phyloP scores from a whole-genome alignment of 2,888 invertebrate species.

The Orthosia gothica region DNA sequence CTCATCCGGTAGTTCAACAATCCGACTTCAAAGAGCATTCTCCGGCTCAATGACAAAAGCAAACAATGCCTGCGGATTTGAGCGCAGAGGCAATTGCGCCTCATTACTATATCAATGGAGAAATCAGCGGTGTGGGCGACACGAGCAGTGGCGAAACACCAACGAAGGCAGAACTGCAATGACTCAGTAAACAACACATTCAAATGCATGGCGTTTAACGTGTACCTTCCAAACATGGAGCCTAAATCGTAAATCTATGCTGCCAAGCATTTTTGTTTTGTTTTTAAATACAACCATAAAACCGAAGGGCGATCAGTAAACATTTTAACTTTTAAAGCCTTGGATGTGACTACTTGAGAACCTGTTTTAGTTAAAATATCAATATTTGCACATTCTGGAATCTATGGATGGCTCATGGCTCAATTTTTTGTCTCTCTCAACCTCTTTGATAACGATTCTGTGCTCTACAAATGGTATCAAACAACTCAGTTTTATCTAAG shows the following conservation, averaged over 20 bases:
- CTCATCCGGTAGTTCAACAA: slow-evolving; percentile 73
- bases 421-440: neutral
- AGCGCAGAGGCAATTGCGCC: slow-evolving; percentile 80
- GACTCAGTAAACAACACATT: slow-evolving; percentile 79
- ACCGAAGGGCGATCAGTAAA: slow-evolving; percentile 47
- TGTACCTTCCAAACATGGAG: slow-evolving; percentile 52
- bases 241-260: slow-evolving; percentile 63
- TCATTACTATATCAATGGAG: slow-evolving; percentile 87
- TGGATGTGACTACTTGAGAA: slow-evolving; percentile 18
- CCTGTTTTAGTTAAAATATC: slow-evolving; percentile 26
- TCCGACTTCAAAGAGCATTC: slow-evolving; percentile 77
- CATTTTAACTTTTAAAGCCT: slow-evolving; percentile 37
- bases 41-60: slow-evolving; percentile 84
- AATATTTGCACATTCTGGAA: slow-evolving; percentile 47
- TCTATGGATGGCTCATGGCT: slow-evolving; percentile 12
- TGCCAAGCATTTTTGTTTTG: slow-evolving; percentile 44
- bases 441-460: neutral
- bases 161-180: slow-evolving; percentile 76
- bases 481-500: neutral
- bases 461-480: neutral
- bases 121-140: slow-evolving; percentile 86
- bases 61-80: slow-evolving; percentile 82
- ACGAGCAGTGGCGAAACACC: slow-evolving; percentile 80
- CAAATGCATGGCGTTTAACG: slow-evolving; percentile 76
- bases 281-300: slow-evolving; percentile 25